Conservation (phyloP, 2,113 vertebrate genomes). For the Ceyx margarethae region DNA sequence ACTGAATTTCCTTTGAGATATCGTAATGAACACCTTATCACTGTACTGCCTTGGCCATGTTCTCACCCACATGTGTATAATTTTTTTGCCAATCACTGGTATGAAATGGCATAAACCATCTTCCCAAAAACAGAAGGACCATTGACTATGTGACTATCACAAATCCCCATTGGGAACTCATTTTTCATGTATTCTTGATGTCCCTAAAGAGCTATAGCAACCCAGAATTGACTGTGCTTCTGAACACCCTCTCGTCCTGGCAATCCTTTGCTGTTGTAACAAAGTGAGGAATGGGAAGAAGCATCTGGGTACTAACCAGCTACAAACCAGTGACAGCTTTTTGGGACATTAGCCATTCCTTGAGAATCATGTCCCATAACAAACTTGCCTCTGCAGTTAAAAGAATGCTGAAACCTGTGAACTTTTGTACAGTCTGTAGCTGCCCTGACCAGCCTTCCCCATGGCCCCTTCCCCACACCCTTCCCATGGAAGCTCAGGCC, state of each 20-base stretch:
- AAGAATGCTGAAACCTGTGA: neutral
- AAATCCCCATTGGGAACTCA: neutral
- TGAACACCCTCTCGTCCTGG: neutral
- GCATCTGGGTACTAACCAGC: neutral
- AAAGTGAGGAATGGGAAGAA: neutral
- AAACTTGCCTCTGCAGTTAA: neutral
- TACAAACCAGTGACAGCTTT: neutral
- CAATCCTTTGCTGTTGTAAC: neutral
- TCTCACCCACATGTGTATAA: neutral
- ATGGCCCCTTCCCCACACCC: neutral
- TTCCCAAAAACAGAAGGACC: neutral
- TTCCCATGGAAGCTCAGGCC: neutral
- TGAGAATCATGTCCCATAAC: neutral
- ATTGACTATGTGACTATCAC: neutral
- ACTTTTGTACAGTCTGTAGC: neutral
- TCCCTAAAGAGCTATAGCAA: neutral
- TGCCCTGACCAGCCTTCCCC: neutral
- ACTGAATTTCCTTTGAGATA: neutral
- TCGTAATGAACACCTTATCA: fast-evolving
- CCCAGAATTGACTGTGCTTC: neutral
- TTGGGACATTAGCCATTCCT: neutral
- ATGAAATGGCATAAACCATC: neutral
- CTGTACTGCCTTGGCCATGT: neutral
- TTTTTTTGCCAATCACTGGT: neutral
- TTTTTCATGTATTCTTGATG: neutral